A percentile compares a stretch with the other conserved stretches of the same genome.
Conservation (phyloP, 1,140 invertebrate genomes). For the Sinella curviseta region DNA sequence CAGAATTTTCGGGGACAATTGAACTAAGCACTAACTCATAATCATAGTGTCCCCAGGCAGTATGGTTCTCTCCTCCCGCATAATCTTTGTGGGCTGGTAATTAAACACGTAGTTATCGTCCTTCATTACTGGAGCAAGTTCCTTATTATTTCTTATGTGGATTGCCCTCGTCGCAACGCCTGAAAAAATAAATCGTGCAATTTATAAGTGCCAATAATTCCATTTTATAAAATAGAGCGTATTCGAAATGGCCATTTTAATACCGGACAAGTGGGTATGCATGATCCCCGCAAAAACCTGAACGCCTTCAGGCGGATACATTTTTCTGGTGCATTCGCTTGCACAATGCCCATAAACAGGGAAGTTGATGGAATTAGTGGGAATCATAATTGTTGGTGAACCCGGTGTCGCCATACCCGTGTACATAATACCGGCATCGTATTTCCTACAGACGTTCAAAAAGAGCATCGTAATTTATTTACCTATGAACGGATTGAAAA, state of each 20-base stretch:
- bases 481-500: neutral
- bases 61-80: neutral
- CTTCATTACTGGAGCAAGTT: neutral
- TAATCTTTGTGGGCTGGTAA: neutral
- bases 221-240: too few species aligned
- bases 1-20: too few species aligned
- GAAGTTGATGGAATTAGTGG: slow-evolving; percentile 21
- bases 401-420: neutral
- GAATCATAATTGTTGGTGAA: slow-evolving; percentile 22
- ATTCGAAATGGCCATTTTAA: too few species aligned
- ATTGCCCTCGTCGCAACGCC: neutral
- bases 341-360: slow-evolving; percentile 33
- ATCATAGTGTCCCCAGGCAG: neutral
- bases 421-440: slow-evolving; percentile 33
- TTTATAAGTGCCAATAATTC: too few species aligned
- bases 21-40: too few species aligned
- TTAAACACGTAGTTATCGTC: neutral
- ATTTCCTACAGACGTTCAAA: slow-evolving; percentile 14
- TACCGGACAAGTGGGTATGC: neutral
- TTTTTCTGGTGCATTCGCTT: slow-evolving; percentile 25
- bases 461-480: neutral
- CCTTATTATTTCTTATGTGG: neutral
- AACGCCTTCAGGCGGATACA: slow-evolving; percentile 31
- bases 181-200: neutral
- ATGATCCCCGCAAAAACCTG: slow-evolving; percentile 24